Percentiles rank a stretch among this genome's conserved stretches.
Conservation (phyloP, 2,113 vertebrate genomes). For the Bubo scandiacus region DNA sequence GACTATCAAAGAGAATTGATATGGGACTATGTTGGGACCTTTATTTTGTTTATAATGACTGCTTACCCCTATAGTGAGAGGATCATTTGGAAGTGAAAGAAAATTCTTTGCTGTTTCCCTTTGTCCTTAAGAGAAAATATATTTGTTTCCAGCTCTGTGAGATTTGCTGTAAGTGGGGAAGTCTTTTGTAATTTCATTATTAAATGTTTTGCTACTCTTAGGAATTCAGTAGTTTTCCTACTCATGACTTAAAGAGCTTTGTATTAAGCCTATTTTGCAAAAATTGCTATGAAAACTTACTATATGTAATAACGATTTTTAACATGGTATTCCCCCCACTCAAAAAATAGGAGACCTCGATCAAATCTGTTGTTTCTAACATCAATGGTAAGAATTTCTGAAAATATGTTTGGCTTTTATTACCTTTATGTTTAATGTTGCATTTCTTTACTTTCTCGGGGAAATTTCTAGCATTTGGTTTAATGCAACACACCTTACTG, state of each 20-base stretch:
- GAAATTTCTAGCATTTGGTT: background rate
- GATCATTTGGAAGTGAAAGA: background rate
- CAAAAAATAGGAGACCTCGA: background rate
- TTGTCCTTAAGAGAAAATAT: background rate
- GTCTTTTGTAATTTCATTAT: background rate
- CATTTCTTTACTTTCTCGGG: background rate
- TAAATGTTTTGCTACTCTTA: background rate
- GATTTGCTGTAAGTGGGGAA: background rate
- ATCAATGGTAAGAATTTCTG: constrained; percentile 7
- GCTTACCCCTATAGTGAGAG: background rate
- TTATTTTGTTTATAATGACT: background rate
- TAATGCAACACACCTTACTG: background rate
- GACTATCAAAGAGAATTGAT: background rate
- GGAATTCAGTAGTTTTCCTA: background rate
- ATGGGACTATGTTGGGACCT: background rate
- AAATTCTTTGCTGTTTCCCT: background rate
- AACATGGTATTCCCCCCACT: background rate
- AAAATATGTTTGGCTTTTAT: background rate
- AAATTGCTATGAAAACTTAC: background rate
- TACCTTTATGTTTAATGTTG: background rate
- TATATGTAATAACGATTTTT: background rate
- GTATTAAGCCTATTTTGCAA: background rate
- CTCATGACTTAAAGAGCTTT: background rate
- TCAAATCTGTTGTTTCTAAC: background rate
- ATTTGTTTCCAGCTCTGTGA: background rate